Conservation (phyloP, 2,888 invertebrate genomes). For the Drosophila buzzatii region DNA sequence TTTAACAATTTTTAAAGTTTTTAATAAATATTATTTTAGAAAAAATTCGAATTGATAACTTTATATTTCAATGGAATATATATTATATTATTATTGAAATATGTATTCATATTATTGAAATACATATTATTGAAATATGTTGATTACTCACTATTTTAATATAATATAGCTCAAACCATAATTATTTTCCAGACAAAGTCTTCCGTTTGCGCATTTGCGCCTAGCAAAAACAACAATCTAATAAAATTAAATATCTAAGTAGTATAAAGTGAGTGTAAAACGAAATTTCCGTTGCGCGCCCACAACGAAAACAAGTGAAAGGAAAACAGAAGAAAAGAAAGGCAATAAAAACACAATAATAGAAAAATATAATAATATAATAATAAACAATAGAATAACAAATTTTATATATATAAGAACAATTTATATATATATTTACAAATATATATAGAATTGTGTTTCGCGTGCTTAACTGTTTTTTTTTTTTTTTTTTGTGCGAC, state of each 20-base stretch:
- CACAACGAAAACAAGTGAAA: constrained; percentile 45
- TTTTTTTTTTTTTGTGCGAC: constrained; percentile 23
- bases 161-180: neutral
- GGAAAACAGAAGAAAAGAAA: constrained; percentile 27
- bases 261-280: constrained; percentile 68
- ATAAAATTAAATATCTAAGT: constrained; percentile 73
- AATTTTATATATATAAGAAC: neutral
- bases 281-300: constrained; percentile 68
- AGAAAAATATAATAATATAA: constrained; percentile 33
- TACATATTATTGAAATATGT: neutral
- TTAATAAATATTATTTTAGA: too few species aligned
- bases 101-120: too few species aligned
- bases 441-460: constrained; percentile 4
- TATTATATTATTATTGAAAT: neutral
- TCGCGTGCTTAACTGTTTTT: constrained; percentile 29
- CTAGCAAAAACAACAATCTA: constrained; percentile 54
- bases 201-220: constrained; percentile 57
- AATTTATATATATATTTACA: constrained; percentile 1
- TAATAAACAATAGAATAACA: constrained; percentile 43
- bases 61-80: neutral
- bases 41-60: neutral
- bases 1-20: too few species aligned
- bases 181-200: constrained; percentile 32
- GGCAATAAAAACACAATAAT: constrained; percentile 25
- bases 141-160: constrained; percentile 1